Base-by-base conservation (phyloP, 2,888 invertebrate genomes). In the Aspidiotus rigidus region DNA sequence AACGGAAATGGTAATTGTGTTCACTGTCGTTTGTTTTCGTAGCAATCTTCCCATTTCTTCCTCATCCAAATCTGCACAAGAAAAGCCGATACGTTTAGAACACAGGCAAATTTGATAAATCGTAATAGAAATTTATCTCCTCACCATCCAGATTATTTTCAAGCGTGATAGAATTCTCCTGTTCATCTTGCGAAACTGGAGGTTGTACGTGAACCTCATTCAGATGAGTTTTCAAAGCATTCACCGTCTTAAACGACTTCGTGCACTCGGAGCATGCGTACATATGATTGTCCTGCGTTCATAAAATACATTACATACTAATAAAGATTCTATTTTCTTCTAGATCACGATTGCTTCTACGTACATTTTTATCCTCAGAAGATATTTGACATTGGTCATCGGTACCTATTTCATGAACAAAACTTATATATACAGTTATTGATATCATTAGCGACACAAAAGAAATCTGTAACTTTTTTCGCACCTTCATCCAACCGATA, bases 141-240 rank as follows among this genome's bases (percentile, higher is more conserved):
- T 7, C 28, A 66, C 66, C 66, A 41, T 66, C 66, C n/a, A 60
- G 42, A 9, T 59, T 59, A 49, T 59, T 66, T 49, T 66, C 66
- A 41, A 66, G 57, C 5, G 49, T 66, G 16, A 66, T 66, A 5
- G 66, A 42, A 39, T 42, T 42, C 17, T 60, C 64, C 11, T 11
- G n/a, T n/a, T 11, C n/a, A 13, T 49, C 49, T 13, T n/a, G 11
- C 10, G 1, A 5, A 16, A 17, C 15, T 8, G 53, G 49, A 9
- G 6, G 13, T 28, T 44, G 49, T 49, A 49, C 11, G 49, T 49
- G 49, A n/a, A 6, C 49, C 6, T 49, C 11, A 49, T 49, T 11
- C n/a, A 49, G n/a, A 49, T 49, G 49, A 49, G 49, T n/a, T 11
- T 49, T 49, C 49, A 49, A 6, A 3, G 10, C n/a, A n/a, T n/a